Base-by-base conservation (phyloP, 2,888 invertebrate genomes). In the Sphaerophoria taeniata region DNA sequence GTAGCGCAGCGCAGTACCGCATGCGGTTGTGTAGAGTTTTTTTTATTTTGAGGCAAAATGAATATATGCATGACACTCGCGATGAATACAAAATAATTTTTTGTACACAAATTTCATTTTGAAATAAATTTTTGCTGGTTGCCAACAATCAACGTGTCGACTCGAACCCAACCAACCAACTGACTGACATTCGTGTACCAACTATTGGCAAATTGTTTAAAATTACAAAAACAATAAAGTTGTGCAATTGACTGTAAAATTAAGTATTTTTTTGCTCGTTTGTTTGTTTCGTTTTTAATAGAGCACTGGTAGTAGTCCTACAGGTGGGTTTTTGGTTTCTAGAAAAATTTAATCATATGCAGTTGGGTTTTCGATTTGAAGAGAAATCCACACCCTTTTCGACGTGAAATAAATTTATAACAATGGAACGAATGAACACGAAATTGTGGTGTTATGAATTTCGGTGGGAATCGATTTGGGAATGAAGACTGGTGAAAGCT, bases 31-130 rank as follows among this genome's bases (percentile, higher is more conserved):
- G 34, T n/a, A 39, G 14, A 6, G 53, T 39, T 39, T 39, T 1
- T 39, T 39, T 6, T 39, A 9, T 39, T 9, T 49, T 24, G 53
- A 53, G 67, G 67, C 24, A 53, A 53, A 53, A 67, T 67, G 69
- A 61, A 69, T 74, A 53, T 36, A 60, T 60, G 60, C 51, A 79
- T 67, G 78, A 49, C 51, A 67, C 58, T 73, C 65, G 58, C 49
- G 53, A 67, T 79, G 65, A 79, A 73, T 56, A 63, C 39, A 36
- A 51, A 72, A 51, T 24, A 24, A 24, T 24, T 24, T 24, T 12
- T 67, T 39, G 36, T 51, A 56, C 39, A 51, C 51, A 60, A 69
- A 69, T 67, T 76, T 76, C 9, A 24, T 70, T 70, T 77, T 55
- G 70, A 61, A 77, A 77, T 63, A 51, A 60, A 43, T 31, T 51